Conservation (phyloP, 2,797 vertebrate genomes). For the Molossus alvarezi region DNA sequence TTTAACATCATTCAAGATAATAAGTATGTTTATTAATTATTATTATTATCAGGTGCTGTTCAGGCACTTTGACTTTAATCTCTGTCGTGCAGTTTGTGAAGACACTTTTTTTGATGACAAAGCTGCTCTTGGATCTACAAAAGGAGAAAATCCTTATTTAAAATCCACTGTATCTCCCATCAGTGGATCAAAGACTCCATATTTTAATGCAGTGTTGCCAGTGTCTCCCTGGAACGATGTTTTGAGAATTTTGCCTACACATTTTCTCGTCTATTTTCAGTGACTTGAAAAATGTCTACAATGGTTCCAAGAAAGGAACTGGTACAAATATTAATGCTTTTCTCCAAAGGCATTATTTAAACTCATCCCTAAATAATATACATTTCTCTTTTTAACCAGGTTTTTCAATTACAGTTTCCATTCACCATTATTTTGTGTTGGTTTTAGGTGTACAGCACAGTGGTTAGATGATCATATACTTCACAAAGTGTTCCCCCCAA, state of each 20-base stretch:
- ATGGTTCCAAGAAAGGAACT: background rate
- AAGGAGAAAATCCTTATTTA: constrained; percentile 22
- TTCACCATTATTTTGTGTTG: too few species aligned
- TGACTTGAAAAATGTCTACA: background rate
- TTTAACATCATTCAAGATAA: constrained; percentile 56
- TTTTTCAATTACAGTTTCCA: too few species aligned
- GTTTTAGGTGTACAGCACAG: too few species aligned
- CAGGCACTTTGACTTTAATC: background rate
- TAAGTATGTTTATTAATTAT: constrained; percentile 51
- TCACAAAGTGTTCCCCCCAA: too few species aligned
- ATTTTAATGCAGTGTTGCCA: background rate
- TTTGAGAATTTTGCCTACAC: constrained; percentile 52
- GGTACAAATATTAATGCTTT: background rate
- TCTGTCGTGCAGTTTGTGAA: background rate
- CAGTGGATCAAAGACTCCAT: background rate
- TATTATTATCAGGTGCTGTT: constrained; percentile 13
- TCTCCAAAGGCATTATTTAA: background rate
- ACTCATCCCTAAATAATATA: background rate
- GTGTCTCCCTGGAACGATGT: background rate
- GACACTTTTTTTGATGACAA: constrained; percentile 61
- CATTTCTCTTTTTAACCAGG: background rate
- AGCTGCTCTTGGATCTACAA: background rate
- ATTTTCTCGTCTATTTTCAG: constrained; percentile 57
- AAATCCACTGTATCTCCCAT: background rate
- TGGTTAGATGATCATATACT: too few species aligned